Conservation (phyloP, 1,140 invertebrate genomes). For the Trichoplusia ni region DNA sequence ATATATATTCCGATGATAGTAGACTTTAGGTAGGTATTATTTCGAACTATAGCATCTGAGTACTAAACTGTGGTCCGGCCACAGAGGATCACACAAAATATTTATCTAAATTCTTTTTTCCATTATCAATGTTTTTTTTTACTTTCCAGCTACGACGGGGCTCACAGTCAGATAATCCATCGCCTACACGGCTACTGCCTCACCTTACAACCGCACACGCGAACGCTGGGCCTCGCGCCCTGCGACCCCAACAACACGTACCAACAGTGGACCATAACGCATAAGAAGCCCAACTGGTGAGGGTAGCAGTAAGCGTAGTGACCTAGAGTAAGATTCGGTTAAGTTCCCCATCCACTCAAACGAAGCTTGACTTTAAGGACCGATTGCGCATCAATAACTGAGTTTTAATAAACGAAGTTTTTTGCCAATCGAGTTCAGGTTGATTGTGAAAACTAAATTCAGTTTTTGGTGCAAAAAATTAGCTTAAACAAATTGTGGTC, state of each 20-base stretch:
- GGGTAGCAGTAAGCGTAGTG: slow-evolving; percentile 3
- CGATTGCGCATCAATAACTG: too few relatives aligned
- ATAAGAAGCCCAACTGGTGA: slow-evolving; percentile 88
- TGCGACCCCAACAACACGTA: slow-evolving; percentile 93
- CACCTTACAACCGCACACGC: slow-evolving; percentile 91
- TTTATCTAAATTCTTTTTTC: too few relatives aligned
- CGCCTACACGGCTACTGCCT: slow-evolving; percentile 91
- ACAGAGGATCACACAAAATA: too few relatives aligned
- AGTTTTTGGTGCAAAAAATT: too few relatives aligned
- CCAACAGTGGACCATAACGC: slow-evolving; percentile 93
- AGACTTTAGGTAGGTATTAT: too few relatives aligned
- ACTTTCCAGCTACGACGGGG: slow-evolving; percentile 82
- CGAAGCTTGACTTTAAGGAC: neutral
- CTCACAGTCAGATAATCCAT: slow-evolving; percentile 86
- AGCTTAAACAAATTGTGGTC: too few relatives aligned
- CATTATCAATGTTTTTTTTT: neutral
- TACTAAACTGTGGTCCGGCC: too few relatives aligned
- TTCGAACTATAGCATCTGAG: too few relatives aligned
- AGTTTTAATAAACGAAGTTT: too few relatives aligned
- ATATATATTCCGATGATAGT: too few relatives aligned
- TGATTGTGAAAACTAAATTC: too few relatives aligned
- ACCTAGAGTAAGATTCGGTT: slow-evolving; percentile 1
- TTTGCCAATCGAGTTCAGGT: too few relatives aligned
- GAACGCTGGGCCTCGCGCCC: slow-evolving; percentile 88
- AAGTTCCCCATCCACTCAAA: neutral